phyloP scores from a whole-genome alignment of 2,888 invertebrate genomes.

The Ennomos erosarius region DNA sequence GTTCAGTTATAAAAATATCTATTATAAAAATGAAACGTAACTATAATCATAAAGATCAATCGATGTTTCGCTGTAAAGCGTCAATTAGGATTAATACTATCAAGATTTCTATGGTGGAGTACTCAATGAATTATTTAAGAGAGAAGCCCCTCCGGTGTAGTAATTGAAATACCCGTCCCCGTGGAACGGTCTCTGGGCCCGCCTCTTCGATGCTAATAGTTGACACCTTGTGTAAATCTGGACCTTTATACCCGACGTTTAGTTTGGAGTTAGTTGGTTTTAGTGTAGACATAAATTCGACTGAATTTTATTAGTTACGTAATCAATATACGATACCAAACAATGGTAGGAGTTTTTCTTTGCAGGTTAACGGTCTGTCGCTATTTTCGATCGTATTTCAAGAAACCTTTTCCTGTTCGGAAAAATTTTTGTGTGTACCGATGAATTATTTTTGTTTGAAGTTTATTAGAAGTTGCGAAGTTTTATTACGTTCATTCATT shows the following conservation, averaged over 20 bases:
- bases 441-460: too few relatives aligned
- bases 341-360: background rate
- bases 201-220: slow-evolving; percentile 39
- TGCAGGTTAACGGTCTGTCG: too few relatives aligned
- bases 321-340: background rate
- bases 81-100: slow-evolving; percentile 28
- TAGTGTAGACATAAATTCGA: slow-evolving; percentile 1
- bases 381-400: too few relatives aligned
- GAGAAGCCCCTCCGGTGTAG: slow-evolving; percentile 25
- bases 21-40: too few relatives aligned
- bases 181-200: slow-evolving; percentile 22
- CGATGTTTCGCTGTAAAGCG: slow-evolving; percentile 19
- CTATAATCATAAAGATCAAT: slow-evolving; percentile 10
- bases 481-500: too few relatives aligned
- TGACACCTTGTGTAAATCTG: slow-evolving; percentile 43
- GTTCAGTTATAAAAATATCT: too few relatives aligned
- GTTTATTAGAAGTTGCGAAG: too few relatives aligned
- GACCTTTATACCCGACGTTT: slow-evolving; percentile 25
- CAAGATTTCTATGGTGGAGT: slow-evolving; percentile 22
- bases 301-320: slow-evolving; percentile 11
- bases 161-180: slow-evolving; percentile 37
- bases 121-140: slow-evolving; percentile 39
- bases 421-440: too few relatives aligned
- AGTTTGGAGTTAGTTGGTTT: slow-evolving; percentile 19
- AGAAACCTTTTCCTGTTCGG: too few relatives aligned